A percentile compares a stretch with the other conserved stretches of the same genome.
phyloP scores from a whole-genome alignment of 2,797 vertebrate genomes.

The Hephaestus fuliginosus region DNA sequence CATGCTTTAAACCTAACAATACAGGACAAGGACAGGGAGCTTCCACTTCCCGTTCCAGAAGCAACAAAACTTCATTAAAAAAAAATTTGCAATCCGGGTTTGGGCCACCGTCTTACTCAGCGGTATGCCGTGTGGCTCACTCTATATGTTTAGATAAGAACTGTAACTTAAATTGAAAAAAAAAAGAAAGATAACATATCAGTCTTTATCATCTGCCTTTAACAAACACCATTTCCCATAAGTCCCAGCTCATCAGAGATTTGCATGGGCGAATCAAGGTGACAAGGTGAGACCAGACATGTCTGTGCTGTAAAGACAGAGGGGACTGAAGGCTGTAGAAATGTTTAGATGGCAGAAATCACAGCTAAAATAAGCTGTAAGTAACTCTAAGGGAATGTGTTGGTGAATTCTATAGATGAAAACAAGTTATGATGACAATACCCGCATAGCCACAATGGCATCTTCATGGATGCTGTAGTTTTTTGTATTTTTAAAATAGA shows the following conservation, averaged over 20 bases:
- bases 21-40: background rate
- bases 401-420: no score
- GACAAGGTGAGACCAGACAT: background rate
- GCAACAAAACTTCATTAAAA: background rate
- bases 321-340: background rate
- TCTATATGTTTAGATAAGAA: background rate
- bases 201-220: background rate
- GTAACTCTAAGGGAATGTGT: no score
- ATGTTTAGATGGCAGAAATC: background rate
- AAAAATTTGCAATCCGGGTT: background rate
- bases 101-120: background rate
- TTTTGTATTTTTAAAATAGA: no score
- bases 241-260: background rate
- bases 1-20: conserved; percentile 4
- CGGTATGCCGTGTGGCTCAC: no score
- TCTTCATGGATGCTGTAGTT: no score
- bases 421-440: no score
- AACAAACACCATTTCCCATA: background rate
- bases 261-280: no score
- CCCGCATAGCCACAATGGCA: no score
- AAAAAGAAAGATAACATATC: no score
- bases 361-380: background rate
- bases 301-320: background rate
- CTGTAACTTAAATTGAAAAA: background rate
- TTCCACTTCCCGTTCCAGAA: background rate